phyloP scores from a whole-genome alignment of 2,113 vertebrate species.

The Calidris pugnax region DNA sequence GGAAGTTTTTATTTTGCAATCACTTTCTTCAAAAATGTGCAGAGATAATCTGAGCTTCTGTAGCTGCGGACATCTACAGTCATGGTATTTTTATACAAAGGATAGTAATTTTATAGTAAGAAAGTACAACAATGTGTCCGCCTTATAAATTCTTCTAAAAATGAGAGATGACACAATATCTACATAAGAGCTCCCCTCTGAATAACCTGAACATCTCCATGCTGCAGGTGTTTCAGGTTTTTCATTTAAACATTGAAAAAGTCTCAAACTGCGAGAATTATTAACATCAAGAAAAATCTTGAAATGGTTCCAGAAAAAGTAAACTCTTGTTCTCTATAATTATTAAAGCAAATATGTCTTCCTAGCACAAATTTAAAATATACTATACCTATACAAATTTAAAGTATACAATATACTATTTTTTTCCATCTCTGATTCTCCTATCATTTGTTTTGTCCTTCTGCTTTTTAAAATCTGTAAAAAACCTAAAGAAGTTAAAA shows the following conservation, averaged over 20 bases:
- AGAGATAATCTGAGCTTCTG: background rate
- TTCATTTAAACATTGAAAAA: background rate
- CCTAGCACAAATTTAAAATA: background rate
- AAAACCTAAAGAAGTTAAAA: background rate
- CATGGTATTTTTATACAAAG: background rate
- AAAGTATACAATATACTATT: background rate
- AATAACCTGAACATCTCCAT: background rate
- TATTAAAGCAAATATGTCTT: background rate
- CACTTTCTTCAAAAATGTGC: background rate
- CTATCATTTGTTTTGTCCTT: background rate
- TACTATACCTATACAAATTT: too few species aligned
- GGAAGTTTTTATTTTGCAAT: background rate
- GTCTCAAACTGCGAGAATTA: background rate
- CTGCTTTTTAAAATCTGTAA: background rate
- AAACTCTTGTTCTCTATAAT: background rate
- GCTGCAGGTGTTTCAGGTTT: background rate
- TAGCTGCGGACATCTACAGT: background rate
- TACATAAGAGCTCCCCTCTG: background rate
- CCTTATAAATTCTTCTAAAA: background rate
- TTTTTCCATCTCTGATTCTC: background rate
- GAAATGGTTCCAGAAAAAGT: background rate
- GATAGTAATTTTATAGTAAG: background rate
- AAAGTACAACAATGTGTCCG: background rate
- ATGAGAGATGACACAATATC: background rate
- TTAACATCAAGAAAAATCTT: background rate